Base-by-base conservation (phyloP, 2,888 invertebrate genomes). In the Leptinotarsa rubiginosa region DNA sequence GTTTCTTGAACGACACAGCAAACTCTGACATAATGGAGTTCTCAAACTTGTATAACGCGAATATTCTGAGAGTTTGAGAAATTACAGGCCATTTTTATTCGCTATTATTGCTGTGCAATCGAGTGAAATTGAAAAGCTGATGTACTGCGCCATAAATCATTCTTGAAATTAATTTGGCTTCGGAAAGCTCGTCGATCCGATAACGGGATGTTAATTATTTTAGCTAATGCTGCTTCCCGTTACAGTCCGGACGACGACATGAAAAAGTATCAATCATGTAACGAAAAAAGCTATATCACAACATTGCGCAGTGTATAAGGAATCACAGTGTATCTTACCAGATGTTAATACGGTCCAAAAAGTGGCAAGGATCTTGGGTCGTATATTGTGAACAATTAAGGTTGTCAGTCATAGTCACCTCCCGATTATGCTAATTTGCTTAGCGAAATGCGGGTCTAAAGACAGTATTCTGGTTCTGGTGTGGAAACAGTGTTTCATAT, bases 141-240 rank as follows among this genome's bases (percentile, higher is more conserved):
- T 22, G n/a, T 31, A 31, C 12, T 13, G 20, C 10, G 25, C 41
- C 20, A 67, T 67, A 67, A 67, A 67, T 67, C 67, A 67, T 50
- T 67, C 41, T 54, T 41, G 67, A 67, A 52, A 67, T 67, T 50
- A 67, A 67, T 67, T 67, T 54, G 67, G 25, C 41, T 50, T 67
- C 54, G 54, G 25, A 49, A 50, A 54, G 50, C 67, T 50, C 31
- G 67, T 52, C 67, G 54, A 52, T 67, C 47, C 54, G 15, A 50
- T 67, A 54, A 22, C 50, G 16, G 67, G 50, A 54, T 50, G 49
- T 67, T 67, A 47, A 62, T 62, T 62, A 62, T 62, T 62, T 62
- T 13, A 31, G 62, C n/a, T 31, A 22, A n/a, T 41, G 16, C 62
- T 25, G 62, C 41, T 62, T 41, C 62, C 16, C 1, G 7, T 62